Evolutionary conservation across 2,888 invertebrate genomes (phyloP).

Genomic region (Nemurella pictetii): DNA sequence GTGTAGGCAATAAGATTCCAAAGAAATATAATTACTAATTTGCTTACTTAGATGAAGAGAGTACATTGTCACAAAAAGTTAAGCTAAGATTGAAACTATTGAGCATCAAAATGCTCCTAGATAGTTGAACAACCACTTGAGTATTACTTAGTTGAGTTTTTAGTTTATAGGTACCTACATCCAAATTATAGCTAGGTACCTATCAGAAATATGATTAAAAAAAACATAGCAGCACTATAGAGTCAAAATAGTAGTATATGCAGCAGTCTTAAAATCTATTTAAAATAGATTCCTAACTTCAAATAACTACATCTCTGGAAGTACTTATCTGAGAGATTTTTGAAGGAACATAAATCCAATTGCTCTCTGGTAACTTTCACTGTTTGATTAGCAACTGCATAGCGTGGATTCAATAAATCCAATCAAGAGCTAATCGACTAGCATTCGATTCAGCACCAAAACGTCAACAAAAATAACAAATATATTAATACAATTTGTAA

Average conservation of each 20-base stretch:
- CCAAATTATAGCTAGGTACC: not conserved
- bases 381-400: not conserved
- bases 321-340: not conserved
- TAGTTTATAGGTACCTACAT: not conserved
- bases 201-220: not conserved
- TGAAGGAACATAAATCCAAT: not conserved
- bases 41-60: too few species aligned
- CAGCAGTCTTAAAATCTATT: not conserved
- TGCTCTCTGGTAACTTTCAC: not conserved
- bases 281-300: not conserved
- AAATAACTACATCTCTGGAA: not conserved
- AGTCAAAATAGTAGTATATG: not conserved
- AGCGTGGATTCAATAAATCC: not conserved
- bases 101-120: not conserved
- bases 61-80: not conserved
- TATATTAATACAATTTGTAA: not conserved
- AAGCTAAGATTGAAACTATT: not conserved
- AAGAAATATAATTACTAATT: too few species aligned
- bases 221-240: not conserved
- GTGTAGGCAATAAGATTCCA: too few species aligned
- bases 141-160: not conserved
- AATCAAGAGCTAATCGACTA: not conserved
- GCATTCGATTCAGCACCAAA: not conserved
- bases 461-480: not conserved
- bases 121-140: slow-evolving; percentile 7